phyloP scores from a whole-genome alignment of 2,797 vertebrate genomes.

The Momotus momota region DNA sequence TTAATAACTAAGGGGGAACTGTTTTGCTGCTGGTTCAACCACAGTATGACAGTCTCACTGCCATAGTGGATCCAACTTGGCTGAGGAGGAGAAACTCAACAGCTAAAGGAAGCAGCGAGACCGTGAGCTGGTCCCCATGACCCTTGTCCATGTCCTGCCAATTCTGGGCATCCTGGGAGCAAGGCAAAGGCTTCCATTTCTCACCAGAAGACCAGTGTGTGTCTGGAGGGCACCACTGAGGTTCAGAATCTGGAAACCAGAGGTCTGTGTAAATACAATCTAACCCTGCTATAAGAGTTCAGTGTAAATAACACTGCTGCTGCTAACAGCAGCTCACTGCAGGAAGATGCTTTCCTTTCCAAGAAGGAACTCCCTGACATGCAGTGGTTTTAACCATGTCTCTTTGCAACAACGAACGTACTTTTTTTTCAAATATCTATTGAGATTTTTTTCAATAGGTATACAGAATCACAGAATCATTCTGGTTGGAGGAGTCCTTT shows the following conservation, averaged over 20 bases:
- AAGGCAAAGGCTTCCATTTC: background rate
- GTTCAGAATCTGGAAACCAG: background rate
- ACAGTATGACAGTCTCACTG: accelerated
- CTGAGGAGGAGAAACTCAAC: background rate
- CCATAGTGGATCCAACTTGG: background rate
- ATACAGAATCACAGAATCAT: no score
- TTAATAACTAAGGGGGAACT: background rate
- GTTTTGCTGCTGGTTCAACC: background rate
- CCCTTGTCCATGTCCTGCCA: accelerated
- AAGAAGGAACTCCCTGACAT: background rate
- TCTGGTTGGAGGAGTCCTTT: no score
- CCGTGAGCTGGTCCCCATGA: background rate
- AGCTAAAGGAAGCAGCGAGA: background rate
- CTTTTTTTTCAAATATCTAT: background rate
- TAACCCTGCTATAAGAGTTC: background rate
- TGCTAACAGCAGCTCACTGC: background rate
- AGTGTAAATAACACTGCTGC: background rate
- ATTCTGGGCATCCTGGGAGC: no score
- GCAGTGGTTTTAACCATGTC: background rate
- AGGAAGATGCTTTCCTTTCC: background rate
- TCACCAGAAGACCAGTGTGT: accelerated
- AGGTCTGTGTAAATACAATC: background rate
- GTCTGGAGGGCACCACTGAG: background rate
- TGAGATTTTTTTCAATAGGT: background rate
- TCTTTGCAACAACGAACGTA: background rate